Evolutionary conservation across 2,113 vertebrate genomes (phyloP).

Genomic region (Canis aureus): DNA sequence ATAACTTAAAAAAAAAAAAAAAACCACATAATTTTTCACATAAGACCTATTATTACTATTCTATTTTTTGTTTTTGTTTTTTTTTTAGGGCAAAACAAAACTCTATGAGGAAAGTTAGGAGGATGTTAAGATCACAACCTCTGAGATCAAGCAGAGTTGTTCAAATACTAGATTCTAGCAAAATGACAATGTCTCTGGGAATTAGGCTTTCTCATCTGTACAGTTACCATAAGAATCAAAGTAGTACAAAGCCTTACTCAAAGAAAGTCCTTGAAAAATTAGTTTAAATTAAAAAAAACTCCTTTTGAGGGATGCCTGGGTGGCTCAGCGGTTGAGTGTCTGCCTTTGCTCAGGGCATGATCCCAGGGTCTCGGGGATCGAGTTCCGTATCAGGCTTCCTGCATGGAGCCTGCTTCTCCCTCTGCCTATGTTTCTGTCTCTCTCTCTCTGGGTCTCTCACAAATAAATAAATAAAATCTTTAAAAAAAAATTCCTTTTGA

Average conservation of each 20-base stretch:
- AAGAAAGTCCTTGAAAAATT: not conserved
- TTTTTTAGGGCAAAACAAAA: constrained; percentile 9
- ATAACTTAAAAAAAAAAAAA: not conserved
- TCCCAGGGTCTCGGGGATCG: too few species aligned
- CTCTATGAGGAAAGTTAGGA: not conserved
- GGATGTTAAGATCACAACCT: not conserved
- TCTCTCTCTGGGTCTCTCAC: too few species aligned
- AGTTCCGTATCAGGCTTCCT: too few species aligned
- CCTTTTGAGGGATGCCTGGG: not conserved
- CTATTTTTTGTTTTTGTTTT: not conserved
- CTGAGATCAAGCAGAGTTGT: not conserved
- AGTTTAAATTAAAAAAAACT: not conserved
- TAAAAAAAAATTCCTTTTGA: not conserved
- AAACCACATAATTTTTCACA: not conserved
- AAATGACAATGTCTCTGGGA: not conserved
- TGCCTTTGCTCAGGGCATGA: too few species aligned
- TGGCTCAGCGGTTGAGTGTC: too few species aligned
- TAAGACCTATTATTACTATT: not conserved
- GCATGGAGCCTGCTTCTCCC: too few species aligned
- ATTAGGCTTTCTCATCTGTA: constrained; percentile 10
- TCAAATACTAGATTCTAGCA: constrained; percentile 1
- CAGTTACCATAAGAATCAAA: not conserved
- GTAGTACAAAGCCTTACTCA: not conserved
- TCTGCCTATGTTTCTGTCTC: too few species aligned
- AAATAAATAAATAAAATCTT: too few species aligned